Evolutionary conservation across 2,888 invertebrate genomes (phyloP).

Genomic region (Sthenelais limicola): DNA sequence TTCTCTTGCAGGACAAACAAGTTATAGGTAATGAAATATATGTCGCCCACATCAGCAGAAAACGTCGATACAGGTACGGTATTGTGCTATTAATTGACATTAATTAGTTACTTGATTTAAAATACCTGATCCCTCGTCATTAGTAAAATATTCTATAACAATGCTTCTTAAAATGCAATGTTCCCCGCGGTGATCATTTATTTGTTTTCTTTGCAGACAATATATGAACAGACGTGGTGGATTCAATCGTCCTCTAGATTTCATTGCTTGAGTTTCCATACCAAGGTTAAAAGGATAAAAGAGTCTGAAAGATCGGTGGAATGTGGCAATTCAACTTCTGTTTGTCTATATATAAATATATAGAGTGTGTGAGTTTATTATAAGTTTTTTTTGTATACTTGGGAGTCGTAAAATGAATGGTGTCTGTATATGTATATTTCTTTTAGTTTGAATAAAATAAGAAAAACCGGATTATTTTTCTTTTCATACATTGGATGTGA

Average conservation of each 20-base stretch:
- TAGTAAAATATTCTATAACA: neutral
- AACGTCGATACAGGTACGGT: conserved; percentile 52
- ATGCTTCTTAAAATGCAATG: too few species aligned
- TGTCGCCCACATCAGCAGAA: conserved; percentile 47
- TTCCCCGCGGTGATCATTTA: neutral
- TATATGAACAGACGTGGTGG: conserved; percentile 99
- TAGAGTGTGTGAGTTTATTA: too few species aligned
- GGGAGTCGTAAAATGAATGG: too few species aligned
- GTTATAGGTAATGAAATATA: conserved; percentile 46
- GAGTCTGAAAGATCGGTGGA: too few species aligned
- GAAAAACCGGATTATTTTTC: too few species aligned
- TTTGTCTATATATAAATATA: too few species aligned
- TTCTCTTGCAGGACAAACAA: conserved; percentile 48
- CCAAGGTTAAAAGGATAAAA: too few species aligned
- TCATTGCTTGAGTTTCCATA: conserved; percentile 84
- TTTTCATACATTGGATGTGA: too few species aligned
- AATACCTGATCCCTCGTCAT: neutral
- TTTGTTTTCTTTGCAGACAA: conserved; percentile 75
- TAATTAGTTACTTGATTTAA: neutral
- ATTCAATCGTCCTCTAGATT: conserved; percentile 97
- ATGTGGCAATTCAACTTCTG: too few species aligned
- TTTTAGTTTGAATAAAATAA: too few species aligned
- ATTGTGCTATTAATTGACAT: neutral
- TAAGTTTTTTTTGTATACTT: too few species aligned
- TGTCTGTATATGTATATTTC: too few species aligned